A percentile compares a stretch with the other conserved stretches of the same genome.
Evolutionary conservation across 2,113 vertebrate species (phyloP).

Genomic region (Melospiza georgiana): DNA sequence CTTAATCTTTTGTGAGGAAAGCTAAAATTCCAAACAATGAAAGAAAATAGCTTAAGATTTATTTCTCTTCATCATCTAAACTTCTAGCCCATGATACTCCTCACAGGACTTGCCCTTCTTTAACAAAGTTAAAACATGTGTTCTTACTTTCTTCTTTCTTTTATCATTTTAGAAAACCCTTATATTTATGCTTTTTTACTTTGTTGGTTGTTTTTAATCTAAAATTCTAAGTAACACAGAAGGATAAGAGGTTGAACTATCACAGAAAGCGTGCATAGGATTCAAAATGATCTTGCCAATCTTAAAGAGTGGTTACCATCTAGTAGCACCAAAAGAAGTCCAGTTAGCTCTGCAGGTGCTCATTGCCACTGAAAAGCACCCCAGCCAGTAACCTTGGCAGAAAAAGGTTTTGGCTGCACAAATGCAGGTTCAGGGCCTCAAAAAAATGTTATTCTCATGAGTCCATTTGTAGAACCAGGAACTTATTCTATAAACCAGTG

Average conservation of each 20-base stretch:
- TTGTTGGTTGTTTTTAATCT: background rate
- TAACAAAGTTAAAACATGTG: background rate
- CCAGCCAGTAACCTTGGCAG: background rate
- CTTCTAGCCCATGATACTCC: background rate
- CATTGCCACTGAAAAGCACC: background rate
- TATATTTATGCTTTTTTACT: background rate
- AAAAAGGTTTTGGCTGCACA: background rate
- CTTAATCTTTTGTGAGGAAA: background rate
- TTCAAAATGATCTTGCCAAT: background rate
- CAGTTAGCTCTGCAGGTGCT: background rate
- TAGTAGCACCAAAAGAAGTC: background rate
- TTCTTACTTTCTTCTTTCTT: background rate
- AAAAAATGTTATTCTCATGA: background rate
- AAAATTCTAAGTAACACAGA: background rate
- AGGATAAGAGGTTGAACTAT: background rate
- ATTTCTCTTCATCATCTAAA: background rate
- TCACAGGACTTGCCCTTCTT: background rate
- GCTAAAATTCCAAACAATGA: background rate
- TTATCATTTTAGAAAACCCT: background rate
- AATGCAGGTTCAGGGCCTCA: background rate
- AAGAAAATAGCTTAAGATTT: background rate
- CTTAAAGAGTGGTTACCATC: background rate
- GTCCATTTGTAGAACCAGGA: background rate
- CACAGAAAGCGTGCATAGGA: fast-evolving
- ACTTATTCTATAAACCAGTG: background rate